Base-by-base conservation (phyloP, 1,140 invertebrate species). In the Tribolium castaneum region DNA sequence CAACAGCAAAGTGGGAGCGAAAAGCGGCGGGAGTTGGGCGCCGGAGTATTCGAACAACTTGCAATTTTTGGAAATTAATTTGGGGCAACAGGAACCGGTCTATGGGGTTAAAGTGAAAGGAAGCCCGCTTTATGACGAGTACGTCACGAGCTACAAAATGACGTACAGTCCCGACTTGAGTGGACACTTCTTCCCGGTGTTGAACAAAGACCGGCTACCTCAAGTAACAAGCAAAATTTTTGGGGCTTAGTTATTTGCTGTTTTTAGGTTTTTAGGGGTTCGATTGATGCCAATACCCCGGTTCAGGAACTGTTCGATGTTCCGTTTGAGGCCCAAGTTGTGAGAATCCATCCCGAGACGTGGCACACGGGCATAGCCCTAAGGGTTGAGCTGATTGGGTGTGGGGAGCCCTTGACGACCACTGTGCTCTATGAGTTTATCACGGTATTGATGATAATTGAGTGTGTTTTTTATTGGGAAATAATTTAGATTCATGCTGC, bases 341-440 rank as follows among this genome's bases (percentile, higher is more conserved):
- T 96, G 1, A 89, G 92, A 56, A 89, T 97, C 30, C 88, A 90
- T 72, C 95, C 95, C 0, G 84, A 92, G 2, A 92, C 93, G 1
- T 97, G 95, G 94, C 90, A 94, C 81, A 90, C 91, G 2, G 91
- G 89, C 6, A 94, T 95, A 49, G 89, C 94, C 0, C 86, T 96
- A 76, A 88, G 92, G 66, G 85, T 94, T 14, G 95, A 96, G 82
- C 81, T 96, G 0, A 88, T 96, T 25, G 94, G 94, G 35, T 97
- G 95, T 84, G 85, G 88, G 1, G 84, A 87, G 56, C 77, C 86
- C 25, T 35, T 78, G 1, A 80, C 78, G 0, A 78, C 70, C 1
- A 84, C 82, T 16, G 83, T 85, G 34, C 80, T 30, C 39, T 78
- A 56, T 19, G 75, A 79, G 70, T 75, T 78, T 22, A 70, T 74